Evolutionary conservation across 2,113 vertebrate genomes (phyloP).

Genomic region (Aix galericulata): DNA sequence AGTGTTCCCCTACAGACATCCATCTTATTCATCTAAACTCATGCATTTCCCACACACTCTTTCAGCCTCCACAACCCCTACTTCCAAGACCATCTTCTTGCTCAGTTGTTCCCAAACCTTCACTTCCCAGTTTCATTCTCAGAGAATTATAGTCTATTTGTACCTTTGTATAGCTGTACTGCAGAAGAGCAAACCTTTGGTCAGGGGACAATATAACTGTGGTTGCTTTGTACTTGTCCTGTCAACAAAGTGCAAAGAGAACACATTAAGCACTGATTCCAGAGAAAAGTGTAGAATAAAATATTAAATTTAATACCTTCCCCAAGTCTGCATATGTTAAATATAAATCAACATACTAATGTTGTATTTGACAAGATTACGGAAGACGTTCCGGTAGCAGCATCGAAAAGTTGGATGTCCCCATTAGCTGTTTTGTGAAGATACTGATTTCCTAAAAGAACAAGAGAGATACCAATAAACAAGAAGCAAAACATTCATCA

Average conservation of each 20-base stretch:
- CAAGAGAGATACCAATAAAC: constrained; percentile 1
- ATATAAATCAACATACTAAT: constrained; percentile 72
- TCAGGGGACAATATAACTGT: constrained; percentile 74
- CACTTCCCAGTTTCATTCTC: neutral
- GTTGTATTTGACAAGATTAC: constrained; percentile 74
- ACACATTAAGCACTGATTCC: neutral
- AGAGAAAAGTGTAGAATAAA: neutral
- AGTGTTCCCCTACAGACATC: neutral
- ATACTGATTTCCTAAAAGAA: constrained; percentile 76
- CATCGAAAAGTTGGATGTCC: constrained; percentile 56
- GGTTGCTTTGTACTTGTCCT: constrained; percentile 70
- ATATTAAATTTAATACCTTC: constrained; percentile 2
- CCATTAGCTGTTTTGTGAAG: constrained; percentile 72
- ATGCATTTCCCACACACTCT: neutral
- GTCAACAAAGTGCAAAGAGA: constrained; percentile 45
- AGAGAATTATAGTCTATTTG: neutral
- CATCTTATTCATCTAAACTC: neutral
- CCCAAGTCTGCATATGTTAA: neutral
- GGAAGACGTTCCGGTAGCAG: constrained; percentile 38
- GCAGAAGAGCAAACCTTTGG: constrained; percentile 74
- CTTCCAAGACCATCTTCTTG: neutral
- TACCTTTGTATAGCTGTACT: constrained; percentile 79
- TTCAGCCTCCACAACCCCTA: neutral
- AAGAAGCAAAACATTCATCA: neutral
- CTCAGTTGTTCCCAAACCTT: neutral